A percentile compares a stretch with the other conserved stretches of the same genome.
Evolutionary conservation across 2,888 invertebrate species (phyloP).

Genomic region (Drosophila buzzatii): DNA sequence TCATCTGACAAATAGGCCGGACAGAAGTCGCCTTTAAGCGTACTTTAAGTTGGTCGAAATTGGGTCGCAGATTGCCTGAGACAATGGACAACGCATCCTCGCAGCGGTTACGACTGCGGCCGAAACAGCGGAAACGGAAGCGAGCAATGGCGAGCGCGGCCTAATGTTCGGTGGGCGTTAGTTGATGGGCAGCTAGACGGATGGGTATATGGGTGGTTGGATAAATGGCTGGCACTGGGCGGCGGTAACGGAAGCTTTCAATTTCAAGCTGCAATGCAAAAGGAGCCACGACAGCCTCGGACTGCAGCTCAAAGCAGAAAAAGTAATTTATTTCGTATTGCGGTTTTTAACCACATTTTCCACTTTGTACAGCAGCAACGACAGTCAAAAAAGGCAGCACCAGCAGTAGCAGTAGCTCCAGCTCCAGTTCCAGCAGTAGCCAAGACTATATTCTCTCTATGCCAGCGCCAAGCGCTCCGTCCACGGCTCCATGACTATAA

Average conservation of each 20-base stretch:
- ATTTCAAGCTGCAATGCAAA: constrained; percentile 75
- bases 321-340: constrained; percentile 80
- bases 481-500: constrained; percentile 52
- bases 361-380: constrained; percentile 78
- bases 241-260: constrained; percentile 74
- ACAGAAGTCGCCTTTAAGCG: constrained; percentile 59
- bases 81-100: constrained; percentile 42
- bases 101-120: constrained; percentile 19
- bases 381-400: constrained; percentile 64
- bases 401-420: constrained; percentile 9
- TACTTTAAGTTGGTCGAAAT: constrained; percentile 63
- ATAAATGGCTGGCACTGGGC: constrained; percentile 61
- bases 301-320: constrained; percentile 77
- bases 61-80: constrained; percentile 43
- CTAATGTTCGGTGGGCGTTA: constrained; percentile 62
- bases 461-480: constrained; percentile 9
- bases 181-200: constrained; percentile 14
- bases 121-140: constrained; percentile 66
- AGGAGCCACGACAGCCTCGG: constrained; percentile 55
- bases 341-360: constrained; percentile 81
- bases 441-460: constrained; percentile 48
- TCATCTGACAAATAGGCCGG: constrained; percentile 67
- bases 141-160: constrained; percentile 73
- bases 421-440: constrained; percentile 9
- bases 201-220: constrained; percentile 16